Conservation (phyloP, 2,888 invertebrate genomes). For the Pseudococcus longispinus region DNA sequence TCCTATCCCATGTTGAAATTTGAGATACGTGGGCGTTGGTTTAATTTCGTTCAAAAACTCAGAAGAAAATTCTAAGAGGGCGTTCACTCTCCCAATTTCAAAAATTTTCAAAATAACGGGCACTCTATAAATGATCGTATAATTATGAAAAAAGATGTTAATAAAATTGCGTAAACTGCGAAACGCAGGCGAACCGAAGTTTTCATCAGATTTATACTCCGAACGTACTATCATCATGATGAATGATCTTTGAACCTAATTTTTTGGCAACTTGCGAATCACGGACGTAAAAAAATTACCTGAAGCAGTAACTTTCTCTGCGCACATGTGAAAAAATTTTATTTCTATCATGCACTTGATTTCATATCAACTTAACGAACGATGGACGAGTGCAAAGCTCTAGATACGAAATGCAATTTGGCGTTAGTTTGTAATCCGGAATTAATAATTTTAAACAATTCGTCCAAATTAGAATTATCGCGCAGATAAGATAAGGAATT, state of each 20-base stretch:
- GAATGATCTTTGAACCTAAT: not conserved
- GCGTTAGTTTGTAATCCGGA: not conserved
- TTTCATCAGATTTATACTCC: not conserved
- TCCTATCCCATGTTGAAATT: too few relatives aligned
- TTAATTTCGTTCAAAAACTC: too few relatives aligned
- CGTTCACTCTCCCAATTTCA: too few relatives aligned
- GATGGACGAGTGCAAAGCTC: not conserved
- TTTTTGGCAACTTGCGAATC: not conserved
- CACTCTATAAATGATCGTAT: too few relatives aligned
- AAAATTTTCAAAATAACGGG: too few relatives aligned
- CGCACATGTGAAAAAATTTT: not conserved
- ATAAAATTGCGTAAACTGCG: conserved; percentile 12
- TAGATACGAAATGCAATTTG: not conserved
- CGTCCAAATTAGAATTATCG: not conserved
- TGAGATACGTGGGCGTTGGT: too few relatives aligned
- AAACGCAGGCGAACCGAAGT: not conserved
- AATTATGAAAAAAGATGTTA: not conserved
- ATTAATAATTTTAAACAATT: not conserved
- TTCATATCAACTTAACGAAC: not conserved
- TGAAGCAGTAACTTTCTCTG: not conserved
- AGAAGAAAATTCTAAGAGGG: too few relatives aligned
- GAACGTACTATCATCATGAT: not conserved
- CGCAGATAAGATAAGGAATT: not conserved
- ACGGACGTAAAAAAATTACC: not conserved
- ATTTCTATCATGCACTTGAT: not conserved